Percentiles rank a stretch among this genome's conserved stretches.
phyloP scores from a whole-genome alignment of 2,888 invertebrate species.

The Hesperia comma region DNA sequence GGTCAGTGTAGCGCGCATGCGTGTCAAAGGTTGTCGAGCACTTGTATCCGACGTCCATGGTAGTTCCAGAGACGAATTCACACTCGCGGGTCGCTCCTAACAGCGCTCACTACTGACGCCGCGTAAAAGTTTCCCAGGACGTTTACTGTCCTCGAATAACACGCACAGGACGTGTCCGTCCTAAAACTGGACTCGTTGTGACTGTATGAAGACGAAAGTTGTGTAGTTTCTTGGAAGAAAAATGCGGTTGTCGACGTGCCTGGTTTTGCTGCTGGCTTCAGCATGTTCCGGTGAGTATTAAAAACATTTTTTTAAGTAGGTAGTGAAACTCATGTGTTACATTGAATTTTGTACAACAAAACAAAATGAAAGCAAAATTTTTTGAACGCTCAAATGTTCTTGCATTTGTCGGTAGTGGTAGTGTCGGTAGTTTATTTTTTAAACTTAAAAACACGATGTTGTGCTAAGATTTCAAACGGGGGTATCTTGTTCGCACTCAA shows the following conservation, averaged over 20 bases:
- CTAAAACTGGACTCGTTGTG: slow-evolving; percentile 29
- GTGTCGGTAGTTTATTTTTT: no score
- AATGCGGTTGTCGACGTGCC: slow-evolving; percentile 66
- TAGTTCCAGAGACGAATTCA: slow-evolving; percentile 58
- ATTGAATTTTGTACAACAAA: no score
- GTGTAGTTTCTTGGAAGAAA: slow-evolving; percentile 57
- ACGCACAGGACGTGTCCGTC: slow-evolving; percentile 1
- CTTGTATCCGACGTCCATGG: slow-evolving; percentile 51
- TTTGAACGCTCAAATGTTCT: no score
- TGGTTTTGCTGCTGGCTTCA: slow-evolving; percentile 56
- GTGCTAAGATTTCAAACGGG: no score
- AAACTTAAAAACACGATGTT: no score
- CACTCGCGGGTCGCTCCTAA: slow-evolving; percentile 55
- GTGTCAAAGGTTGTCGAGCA: slow-evolving; percentile 60
- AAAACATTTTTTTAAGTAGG: no score
- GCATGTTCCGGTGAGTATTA: slow-evolving; percentile 63
- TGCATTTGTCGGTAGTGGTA: no score
- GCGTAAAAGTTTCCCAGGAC: slow-evolving; percentile 63
- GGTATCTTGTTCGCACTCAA: no score
- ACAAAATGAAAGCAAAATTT: no score
- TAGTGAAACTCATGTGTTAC: no score
- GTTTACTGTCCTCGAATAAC: background rate
- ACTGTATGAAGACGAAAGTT: slow-evolving; percentile 54
- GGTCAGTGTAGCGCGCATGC: slow-evolving; percentile 63
- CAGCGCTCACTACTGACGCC: slow-evolving; percentile 41